phyloP scores from a whole-genome alignment of 2,113 vertebrate genomes.

The Collichthys lucidus region DNA sequence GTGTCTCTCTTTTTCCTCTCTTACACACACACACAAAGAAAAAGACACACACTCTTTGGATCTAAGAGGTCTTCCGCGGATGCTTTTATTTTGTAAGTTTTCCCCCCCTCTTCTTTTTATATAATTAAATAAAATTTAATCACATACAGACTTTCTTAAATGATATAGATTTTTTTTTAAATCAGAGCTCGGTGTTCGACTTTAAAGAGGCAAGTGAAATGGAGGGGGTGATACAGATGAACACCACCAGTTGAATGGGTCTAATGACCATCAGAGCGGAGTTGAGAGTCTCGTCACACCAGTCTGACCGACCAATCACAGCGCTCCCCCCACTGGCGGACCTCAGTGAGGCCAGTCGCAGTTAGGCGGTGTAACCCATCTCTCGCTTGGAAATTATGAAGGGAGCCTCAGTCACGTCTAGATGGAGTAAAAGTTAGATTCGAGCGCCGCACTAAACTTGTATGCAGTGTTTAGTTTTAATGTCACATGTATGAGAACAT shows the following conservation, averaged over 20 bases:
- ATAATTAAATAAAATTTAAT: too few species aligned
- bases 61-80: constrained; percentile 31
- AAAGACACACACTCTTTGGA: constrained; percentile 36
- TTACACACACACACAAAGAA: constrained; percentile 4
- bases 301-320: constrained; percentile 75
- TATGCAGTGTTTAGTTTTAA: constrained; percentile 2
- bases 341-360: constrained; percentile 74
- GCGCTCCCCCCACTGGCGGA: constrained; percentile 64
- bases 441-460: constrained; percentile 14
- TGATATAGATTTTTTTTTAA: too few species aligned
- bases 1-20: constrained; percentile 53
- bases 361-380: constrained; percentile 53
- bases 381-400: constrained; percentile 45
- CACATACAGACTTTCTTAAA: too few species aligned
- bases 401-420: constrained; percentile 29
- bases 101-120: not conserved
- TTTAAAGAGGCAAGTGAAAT: constrained; percentile 28
- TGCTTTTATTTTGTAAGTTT: constrained; percentile 22
- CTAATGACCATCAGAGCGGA: constrained; percentile 54
- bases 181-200: not conserved
- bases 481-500: constrained; percentile 58
- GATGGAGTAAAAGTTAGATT: constrained; percentile 60
- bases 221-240: constrained; percentile 34
- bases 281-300: constrained; percentile 62
- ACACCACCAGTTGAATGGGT: constrained; percentile 71